phyloP scores from a whole-genome alignment of 1,140 invertebrate genomes.

The Ceratina australensis region DNA sequence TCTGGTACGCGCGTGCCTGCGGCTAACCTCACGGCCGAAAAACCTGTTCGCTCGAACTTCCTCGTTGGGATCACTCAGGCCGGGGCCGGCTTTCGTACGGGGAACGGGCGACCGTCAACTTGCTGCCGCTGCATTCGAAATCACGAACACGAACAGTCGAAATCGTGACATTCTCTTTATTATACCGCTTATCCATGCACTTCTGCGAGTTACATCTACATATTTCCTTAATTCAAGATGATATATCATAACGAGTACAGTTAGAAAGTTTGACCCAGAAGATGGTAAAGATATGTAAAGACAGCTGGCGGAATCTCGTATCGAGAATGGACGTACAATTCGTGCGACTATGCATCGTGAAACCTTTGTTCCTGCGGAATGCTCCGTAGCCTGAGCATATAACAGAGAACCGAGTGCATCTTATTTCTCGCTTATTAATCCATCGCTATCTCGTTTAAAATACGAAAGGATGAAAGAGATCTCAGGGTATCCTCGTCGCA shows the following conservation, averaged over 20 bases:
- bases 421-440: neutral
- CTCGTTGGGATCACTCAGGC: slow-evolving; percentile 15
- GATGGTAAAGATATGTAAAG: neutral
- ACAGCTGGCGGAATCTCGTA: neutral
- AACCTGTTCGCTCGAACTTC: slow-evolving; percentile 56
- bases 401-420: too few relatives aligned
- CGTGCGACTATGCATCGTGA: neutral
- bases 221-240: neutral
- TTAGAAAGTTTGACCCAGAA: neutral
- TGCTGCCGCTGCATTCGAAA: neutral
- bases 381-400: too few relatives aligned
- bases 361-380: too few relatives aligned
- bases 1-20: slow-evolving; percentile 54
- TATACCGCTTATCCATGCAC: neutral
- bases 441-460: neutral
- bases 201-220: neutral
- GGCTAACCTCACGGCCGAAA: slow-evolving; percentile 58
- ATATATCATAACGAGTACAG: neutral
- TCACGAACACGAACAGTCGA: neutral
- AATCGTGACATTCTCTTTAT: neutral
- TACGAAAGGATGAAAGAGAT: neutral
- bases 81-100: neutral
- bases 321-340: neutral
- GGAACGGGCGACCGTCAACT: slow-evolving; percentile 15
- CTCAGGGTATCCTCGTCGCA: neutral